Evolutionary conservation across 2,797 vertebrate species (phyloP).

Genomic region (Gambusia yucatana): DNA sequence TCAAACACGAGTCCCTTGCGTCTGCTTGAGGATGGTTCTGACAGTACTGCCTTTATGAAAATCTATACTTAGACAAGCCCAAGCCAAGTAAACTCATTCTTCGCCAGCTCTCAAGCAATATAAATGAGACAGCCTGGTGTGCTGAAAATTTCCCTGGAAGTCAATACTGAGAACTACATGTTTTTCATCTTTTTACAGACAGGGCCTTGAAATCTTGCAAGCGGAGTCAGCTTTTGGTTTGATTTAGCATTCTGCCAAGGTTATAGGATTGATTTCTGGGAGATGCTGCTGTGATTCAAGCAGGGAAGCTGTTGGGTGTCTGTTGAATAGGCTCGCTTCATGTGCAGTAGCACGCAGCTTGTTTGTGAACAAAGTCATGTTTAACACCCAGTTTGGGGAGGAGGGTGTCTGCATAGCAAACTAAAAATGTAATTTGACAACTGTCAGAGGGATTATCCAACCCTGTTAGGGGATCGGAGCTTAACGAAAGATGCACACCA

Average conservation of each 20-base stretch:
- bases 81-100: constrained; percentile 38
- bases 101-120: constrained; percentile 25
- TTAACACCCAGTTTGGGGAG: constrained; percentile 42
- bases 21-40: constrained; percentile 34
- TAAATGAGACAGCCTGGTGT: constrained; percentile 34
- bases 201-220: constrained; percentile 12
- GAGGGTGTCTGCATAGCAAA: constrained; percentile 44
- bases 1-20: constrained; percentile 45
- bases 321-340: constrained; percentile 57
- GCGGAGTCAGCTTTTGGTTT: constrained; percentile 46
- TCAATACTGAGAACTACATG: constrained; percentile 34
- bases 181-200: constrained; percentile 25
- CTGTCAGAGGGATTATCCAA: constrained; percentile 58
- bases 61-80: constrained; percentile 54
- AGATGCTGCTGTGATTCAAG: constrained; percentile 65
- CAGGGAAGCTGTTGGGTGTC: constrained; percentile 47
- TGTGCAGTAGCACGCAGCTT: constrained; percentile 34
- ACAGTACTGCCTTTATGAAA: constrained; percentile 53
- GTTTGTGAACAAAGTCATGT: constrained; percentile 67
- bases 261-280: constrained; percentile 67
- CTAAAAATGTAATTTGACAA: constrained; percentile 57
- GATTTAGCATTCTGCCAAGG: constrained; percentile 63
- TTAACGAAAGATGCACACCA: not conserved
- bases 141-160: constrained; percentile 39
- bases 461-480: not conserved